Evolutionary conservation across 2,113 vertebrate species (phyloP).

Genomic region (Tautogolabrus adspersus): DNA sequence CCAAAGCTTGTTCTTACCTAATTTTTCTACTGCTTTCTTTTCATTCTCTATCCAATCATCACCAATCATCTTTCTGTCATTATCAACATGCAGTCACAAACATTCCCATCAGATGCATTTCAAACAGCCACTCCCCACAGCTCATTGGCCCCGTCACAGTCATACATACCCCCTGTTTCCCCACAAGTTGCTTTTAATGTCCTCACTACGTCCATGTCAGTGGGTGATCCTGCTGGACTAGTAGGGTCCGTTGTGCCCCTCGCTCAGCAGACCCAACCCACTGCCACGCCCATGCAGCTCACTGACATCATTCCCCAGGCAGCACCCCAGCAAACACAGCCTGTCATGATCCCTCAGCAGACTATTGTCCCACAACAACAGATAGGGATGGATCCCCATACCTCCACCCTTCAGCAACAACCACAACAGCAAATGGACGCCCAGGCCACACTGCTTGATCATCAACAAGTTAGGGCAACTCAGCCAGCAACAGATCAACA

Average conservation of each 20-base stretch:
- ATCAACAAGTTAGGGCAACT: conserved; percentile 62
- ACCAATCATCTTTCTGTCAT: conserved; percentile 60
- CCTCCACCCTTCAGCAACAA: conserved; percentile 71
- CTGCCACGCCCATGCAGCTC: conserved; percentile 75
- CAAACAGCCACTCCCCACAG: conserved; percentile 75
- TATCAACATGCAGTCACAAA: conserved; percentile 76
- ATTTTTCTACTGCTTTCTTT: conserved; percentile 74
- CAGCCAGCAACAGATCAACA: conserved; percentile 67
- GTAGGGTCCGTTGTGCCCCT: conserved; percentile 69
- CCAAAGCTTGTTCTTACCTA: conserved; percentile 79
- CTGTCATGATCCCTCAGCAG: conserved; percentile 72
- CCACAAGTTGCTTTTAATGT: conserved; percentile 77
- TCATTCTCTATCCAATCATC: conserved; percentile 50
- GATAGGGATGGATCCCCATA: conserved; percentile 75
- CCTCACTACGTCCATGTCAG: conserved; percentile 73
- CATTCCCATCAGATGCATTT: conserved; percentile 78
- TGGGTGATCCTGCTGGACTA: conserved; percentile 75
- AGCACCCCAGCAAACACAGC: conserved; percentile 75
- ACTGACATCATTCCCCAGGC: conserved; percentile 77
- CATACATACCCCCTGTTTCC: conserved; percentile 77
- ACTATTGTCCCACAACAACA: conserved; percentile 81
- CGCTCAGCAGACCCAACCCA: conserved; percentile 75
- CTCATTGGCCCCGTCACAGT: conserved; percentile 74
- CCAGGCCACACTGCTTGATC: conserved; percentile 72
- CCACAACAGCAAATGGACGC: conserved; percentile 73